A percentile compares a stretch with the other conserved stretches of the same genome.
Evolutionary conservation across 2,888 invertebrate genomes (phyloP).

Genomic region (Galerucella calmariensis): DNA sequence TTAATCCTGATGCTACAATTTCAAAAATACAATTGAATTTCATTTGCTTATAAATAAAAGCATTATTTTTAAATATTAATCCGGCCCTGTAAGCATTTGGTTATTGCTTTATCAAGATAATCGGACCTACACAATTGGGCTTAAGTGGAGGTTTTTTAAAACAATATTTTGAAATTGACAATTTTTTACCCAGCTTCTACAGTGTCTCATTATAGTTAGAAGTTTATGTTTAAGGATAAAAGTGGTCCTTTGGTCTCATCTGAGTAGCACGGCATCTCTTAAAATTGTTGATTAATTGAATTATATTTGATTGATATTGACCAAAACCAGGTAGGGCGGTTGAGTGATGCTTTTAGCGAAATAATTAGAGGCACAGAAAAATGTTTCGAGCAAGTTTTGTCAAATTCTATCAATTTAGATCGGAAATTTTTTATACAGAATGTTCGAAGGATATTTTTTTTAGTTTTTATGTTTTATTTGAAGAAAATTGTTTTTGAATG

Average conservation of each 20-base stretch:
- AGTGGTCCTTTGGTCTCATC: slow-evolving; percentile 13
- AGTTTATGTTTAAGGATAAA: slow-evolving; percentile 24
- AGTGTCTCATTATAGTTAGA: background rate
- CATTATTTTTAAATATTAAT: too few relatives aligned
- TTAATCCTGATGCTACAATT: too few relatives aligned
- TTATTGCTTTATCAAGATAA: too few relatives aligned
- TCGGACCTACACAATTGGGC: too few relatives aligned
- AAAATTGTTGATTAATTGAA: slow-evolving; percentile 42
- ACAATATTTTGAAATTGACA: too few relatives aligned
- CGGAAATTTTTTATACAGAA: background rate
- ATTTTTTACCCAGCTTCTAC: background rate
- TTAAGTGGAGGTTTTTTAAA: too few relatives aligned
- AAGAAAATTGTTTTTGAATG: background rate
- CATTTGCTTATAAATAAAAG: too few relatives aligned
- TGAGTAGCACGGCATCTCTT: slow-evolving; percentile 33
- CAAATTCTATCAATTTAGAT: background rate
- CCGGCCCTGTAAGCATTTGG: too few relatives aligned
- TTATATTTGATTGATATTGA: slow-evolving; percentile 46
- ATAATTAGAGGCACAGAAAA: slow-evolving; percentile 9
- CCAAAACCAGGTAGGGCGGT: slow-evolving; percentile 44
- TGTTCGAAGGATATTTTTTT: too few relatives aligned
- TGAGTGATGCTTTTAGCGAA: slow-evolving; percentile 42
- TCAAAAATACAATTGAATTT: too few relatives aligned
- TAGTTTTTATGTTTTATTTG: too few relatives aligned
- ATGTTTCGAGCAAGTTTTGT: background rate